Conservation (phyloP, 2,797 vertebrate species). For the Carcharodon carcharias region DNA sequence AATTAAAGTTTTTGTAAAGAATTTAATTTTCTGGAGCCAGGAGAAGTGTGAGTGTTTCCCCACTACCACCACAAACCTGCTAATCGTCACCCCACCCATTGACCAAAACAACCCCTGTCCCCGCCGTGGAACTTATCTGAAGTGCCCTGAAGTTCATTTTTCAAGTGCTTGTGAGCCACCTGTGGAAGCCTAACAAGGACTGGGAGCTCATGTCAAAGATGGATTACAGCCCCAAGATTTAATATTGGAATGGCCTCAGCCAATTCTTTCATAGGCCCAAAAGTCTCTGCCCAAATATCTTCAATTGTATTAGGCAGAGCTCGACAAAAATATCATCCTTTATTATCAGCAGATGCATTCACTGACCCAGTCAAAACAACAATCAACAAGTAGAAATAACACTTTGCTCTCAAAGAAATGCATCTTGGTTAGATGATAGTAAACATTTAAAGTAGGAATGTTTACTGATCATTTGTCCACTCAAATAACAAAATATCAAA, state of each 20-base stretch:
- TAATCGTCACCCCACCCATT: neutral
- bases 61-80: neutral
- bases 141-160: neutral
- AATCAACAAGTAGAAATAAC: neutral
- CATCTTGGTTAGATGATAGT: neutral
- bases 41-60: neutral
- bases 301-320: neutral
- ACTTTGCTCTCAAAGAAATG: neutral
- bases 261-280: neutral
- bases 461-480: neutral
- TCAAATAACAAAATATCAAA: neutral
- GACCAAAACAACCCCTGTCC: neutral
- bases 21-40: neutral
- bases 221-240: neutral
- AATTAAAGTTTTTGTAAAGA: neutral
- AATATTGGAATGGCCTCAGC: neutral
- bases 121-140: neutral
- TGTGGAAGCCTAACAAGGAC: neutral
- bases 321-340: neutral
- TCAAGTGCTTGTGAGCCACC: neutral
- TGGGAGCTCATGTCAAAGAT: neutral
- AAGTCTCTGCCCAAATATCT: neutral
- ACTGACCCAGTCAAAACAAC: neutral
- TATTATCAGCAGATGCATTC: neutral
- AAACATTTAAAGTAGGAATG: neutral